A percentile compares a stretch with the other conserved stretches of the same genome.
Conservation (phyloP, 1,140 invertebrate species). For the Drosophila sp. region DNA sequence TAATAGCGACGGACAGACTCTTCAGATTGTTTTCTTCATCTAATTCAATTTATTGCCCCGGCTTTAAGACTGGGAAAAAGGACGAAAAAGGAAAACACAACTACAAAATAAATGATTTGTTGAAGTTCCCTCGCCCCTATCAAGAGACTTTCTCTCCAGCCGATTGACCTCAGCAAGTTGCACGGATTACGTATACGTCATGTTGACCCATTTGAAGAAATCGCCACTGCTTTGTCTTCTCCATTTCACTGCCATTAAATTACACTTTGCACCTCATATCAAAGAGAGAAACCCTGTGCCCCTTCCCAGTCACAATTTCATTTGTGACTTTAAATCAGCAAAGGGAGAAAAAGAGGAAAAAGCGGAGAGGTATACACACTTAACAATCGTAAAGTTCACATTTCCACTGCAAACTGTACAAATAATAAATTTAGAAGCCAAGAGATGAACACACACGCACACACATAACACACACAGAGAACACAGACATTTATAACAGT, state of each 20-base stretch:
- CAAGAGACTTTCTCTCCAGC: slow-evolving; percentile 3
- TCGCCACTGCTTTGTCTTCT: slow-evolving; percentile 11
- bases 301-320: neutral
- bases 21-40: no score
- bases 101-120: neutral
- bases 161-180: slow-evolving; percentile 21
- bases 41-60: no score
- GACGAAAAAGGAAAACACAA: no score
- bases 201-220: slow-evolving; percentile 41
- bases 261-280: slow-evolving; percentile 62
- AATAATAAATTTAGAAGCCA: slow-evolving; percentile 66
- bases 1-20: no score
- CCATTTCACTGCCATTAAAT: slow-evolving; percentile 39
- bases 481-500: slow-evolving; percentile 82
- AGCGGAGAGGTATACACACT: slow-evolving; percentile 31
- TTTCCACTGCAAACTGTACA: slow-evolving; percentile 36
- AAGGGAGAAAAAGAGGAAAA: slow-evolving; percentile 41
- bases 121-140: neutral
- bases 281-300: slow-evolving; percentile 11
- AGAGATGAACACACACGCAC: slow-evolving; percentile 17
- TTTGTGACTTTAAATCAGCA: slow-evolving; percentile 19
- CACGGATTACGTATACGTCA: slow-evolving; percentile 42
- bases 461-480: slow-evolving; percentile 20
- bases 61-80: no score
- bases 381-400: slow-evolving; percentile 62